phyloP scores from a whole-genome alignment of 2,113 vertebrate species.

The Thalassoma bifasciatum region DNA sequence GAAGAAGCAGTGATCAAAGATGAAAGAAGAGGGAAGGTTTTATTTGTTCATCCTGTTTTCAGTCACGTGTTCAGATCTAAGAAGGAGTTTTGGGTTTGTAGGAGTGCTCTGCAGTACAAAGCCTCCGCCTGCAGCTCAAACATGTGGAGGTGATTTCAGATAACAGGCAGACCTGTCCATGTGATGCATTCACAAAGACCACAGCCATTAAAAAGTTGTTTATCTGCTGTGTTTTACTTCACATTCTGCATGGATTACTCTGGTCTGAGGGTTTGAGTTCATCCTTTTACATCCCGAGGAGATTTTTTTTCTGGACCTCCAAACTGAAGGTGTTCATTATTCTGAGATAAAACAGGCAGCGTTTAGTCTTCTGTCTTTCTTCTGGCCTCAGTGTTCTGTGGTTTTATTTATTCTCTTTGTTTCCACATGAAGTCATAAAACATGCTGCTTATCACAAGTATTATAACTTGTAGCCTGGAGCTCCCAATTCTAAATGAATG shows the following conservation, averaged over 20 bases:
- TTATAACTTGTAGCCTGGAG: too few species aligned
- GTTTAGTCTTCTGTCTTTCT: neutral
- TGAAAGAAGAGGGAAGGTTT: neutral
- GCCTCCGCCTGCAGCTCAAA: constrained; percentile 23
- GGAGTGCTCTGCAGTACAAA: constrained; percentile 1
- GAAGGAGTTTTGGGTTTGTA: constrained; percentile 9
- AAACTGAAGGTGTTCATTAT: constrained; percentile 7
- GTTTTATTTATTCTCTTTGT: neutral
- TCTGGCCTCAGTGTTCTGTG: neutral
- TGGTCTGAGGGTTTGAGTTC: neutral
- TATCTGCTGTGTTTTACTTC: constrained; percentile 35
- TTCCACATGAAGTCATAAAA: neutral
- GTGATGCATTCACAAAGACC: constrained; percentile 9
- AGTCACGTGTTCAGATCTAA: constrained; percentile 6
- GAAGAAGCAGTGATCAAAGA: neutral
- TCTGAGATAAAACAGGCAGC: constrained; percentile 40
- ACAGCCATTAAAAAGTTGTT: constrained; percentile 35
- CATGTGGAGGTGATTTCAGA: constrained; percentile 54
- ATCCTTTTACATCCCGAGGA: neutral
- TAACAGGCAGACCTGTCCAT: constrained; percentile 11
- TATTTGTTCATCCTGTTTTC: constrained; percentile 6
- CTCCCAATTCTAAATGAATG: too few species aligned
- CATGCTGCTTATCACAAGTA: neutral
- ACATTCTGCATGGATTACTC: constrained; percentile 1
- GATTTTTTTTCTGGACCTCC: neutral